A percentile compares a stretch with the other conserved stretches of the same genome.
Evolutionary conservation across 2,797 vertebrate species (phyloP).

Genomic region (Anniella stebbinsi): DNA sequence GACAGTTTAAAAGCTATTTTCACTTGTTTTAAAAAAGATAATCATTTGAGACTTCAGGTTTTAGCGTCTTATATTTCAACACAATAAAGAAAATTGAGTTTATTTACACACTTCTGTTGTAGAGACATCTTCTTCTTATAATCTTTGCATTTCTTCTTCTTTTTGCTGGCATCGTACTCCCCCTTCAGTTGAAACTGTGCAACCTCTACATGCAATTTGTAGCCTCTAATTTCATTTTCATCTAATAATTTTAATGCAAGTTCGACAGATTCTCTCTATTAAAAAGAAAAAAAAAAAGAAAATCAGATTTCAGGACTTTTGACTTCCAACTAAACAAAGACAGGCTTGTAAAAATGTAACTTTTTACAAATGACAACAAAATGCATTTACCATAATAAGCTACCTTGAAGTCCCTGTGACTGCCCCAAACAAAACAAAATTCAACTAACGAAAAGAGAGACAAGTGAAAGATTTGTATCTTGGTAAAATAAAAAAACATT

Average conservation of each 20-base stretch:
- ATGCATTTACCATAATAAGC: neutral
- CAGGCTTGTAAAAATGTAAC: neutral
- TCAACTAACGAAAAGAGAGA: neutral
- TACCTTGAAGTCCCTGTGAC: neutral
- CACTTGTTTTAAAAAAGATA: neutral
- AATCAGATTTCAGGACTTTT: neutral
- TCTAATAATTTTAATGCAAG: slow-evolving; percentile 91
- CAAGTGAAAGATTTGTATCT: neutral
- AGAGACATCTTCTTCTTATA: slow-evolving; percentile 91
- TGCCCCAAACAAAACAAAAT: neutral
- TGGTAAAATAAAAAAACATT: neutral
- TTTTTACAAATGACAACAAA: neutral
- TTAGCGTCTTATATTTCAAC: neutral
- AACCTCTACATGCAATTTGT: slow-evolving; percentile 91
- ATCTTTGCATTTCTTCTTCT: slow-evolving; percentile 96
- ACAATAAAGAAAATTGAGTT: neutral
- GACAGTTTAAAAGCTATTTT: neutral
- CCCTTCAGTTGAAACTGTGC: slow-evolving; percentile 95
- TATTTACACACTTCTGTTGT: slow-evolving; percentile 91
- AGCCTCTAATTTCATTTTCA: slow-evolving; percentile 92
- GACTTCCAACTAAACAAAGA: neutral
- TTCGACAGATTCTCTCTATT: slow-evolving; percentile 90
- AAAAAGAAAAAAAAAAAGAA: slow-evolving; percentile 63
- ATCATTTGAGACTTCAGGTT: neutral
- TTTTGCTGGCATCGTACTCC: slow-evolving; percentile 93